A percentile compares a stretch with the other conserved stretches of the same genome.
Conservation (phyloP, 2,888 invertebrate genomes). For the Meteorus colon region DNA sequence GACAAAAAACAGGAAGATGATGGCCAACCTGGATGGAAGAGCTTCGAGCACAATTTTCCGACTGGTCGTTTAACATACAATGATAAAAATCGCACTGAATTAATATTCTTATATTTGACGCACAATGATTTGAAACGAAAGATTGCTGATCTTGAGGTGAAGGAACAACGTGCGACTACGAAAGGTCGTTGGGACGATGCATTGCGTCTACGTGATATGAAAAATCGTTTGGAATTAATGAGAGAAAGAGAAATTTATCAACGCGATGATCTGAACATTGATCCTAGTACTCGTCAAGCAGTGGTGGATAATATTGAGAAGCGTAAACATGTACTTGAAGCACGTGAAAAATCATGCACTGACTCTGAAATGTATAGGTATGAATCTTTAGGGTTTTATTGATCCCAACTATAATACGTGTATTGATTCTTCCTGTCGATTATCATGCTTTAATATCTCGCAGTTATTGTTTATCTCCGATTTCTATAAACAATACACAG, state of each 20-base stretch:
- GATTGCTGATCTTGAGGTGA: slow-evolving; percentile 61
- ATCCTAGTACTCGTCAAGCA: slow-evolving; percentile 56
- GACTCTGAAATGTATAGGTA: slow-evolving; percentile 65
- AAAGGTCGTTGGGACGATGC: slow-evolving; percentile 67
- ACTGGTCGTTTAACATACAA: slow-evolving; percentile 54
- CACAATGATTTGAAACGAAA: slow-evolving; percentile 62
- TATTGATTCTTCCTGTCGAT: no score
- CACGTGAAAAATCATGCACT: slow-evolving; percentile 57
- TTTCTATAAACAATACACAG: no score
- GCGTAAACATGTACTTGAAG: slow-evolving; percentile 56
- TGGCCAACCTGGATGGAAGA: neutral
- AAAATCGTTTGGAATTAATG: slow-evolving; percentile 62
- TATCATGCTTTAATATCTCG: no score
- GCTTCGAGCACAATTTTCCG: neutral
- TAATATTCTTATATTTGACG: slow-evolving; percentile 63
- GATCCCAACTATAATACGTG: no score
- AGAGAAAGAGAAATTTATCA: slow-evolving; percentile 63
- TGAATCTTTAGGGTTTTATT: slow-evolving; percentile 18
- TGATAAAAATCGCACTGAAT: slow-evolving; percentile 58
- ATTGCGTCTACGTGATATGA: slow-evolving; percentile 67
- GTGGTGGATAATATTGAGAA: slow-evolving; percentile 59
- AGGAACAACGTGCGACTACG: slow-evolving; percentile 62
- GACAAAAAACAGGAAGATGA: neutral
- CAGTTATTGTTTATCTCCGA: no score
- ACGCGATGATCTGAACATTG: slow-evolving; percentile 58